These are phyloP conservation scores for Oncorhynchus mykiss DNA, from an alignment of 2,113 vertebrate species.

Conservation along the genomic window DNA sequence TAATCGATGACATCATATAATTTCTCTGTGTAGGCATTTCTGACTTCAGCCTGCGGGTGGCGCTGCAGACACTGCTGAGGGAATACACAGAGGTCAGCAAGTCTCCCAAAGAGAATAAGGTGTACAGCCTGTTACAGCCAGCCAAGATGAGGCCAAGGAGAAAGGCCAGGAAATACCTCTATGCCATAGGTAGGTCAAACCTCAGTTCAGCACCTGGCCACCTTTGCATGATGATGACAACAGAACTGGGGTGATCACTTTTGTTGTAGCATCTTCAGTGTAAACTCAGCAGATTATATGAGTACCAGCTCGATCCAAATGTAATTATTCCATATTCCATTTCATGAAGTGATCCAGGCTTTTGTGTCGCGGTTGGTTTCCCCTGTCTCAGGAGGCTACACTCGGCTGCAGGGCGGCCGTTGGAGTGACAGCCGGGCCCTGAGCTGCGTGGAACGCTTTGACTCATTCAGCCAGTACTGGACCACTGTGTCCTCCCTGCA, in stretches of 20 bases:
- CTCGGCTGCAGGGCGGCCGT: conserved; percentile 89
- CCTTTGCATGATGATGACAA: neutral
- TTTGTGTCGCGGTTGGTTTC: too few relatives aligned
- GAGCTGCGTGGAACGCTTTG: conserved; percentile 95
- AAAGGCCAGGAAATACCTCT: conserved; percentile 97
- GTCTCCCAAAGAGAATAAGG: conserved; percentile 90
- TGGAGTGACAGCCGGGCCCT: conserved; percentile 95
- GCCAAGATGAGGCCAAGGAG: conserved; percentile 89
- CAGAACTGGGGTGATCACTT: neutral
- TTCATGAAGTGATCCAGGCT: too few relatives aligned
- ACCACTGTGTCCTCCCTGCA: conserved; percentile 95
- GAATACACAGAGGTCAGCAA: conserved; percentile 75
- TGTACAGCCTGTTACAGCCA: conserved; percentile 85
- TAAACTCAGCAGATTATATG: too few relatives aligned
- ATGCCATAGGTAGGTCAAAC: conserved; percentile 86
- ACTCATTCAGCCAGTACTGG: conserved; percentile 98
- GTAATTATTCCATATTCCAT: too few relatives aligned
- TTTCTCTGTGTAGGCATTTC: conserved; percentile 75
- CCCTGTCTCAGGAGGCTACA: conserved; percentile 86
- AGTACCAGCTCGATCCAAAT: too few relatives aligned
- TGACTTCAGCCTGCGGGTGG: conserved; percentile 96
- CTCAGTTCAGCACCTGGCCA: neutral
- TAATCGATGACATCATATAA: neutral
- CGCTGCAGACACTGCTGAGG: conserved; percentile 94
- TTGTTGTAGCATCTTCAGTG: neutral